These are phyloP conservation scores for Mythimna impura DNA, from an alignment of 2,888 invertebrate species.

Conservation along the genomic window DNA sequence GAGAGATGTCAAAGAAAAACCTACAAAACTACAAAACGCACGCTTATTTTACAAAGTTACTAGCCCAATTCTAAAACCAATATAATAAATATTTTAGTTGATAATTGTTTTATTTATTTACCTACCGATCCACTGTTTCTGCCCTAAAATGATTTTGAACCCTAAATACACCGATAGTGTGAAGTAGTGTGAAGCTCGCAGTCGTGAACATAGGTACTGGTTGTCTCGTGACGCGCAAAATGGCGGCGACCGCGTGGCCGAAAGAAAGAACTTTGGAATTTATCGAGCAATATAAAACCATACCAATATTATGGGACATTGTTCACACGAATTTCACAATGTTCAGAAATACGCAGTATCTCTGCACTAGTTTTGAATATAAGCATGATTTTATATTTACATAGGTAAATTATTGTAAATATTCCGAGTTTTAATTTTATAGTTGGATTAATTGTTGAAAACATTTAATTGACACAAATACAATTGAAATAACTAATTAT, in stretches of 20 bases:
- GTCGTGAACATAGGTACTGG: slow-evolving; percentile 50
- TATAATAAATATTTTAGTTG: slow-evolving; percentile 58
- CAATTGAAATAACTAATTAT: slow-evolving; percentile 53
- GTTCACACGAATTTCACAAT: slow-evolving; percentile 64
- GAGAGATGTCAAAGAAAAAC: slow-evolving; percentile 51
- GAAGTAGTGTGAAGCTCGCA: slow-evolving; percentile 60
- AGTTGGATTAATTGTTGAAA: slow-evolving; percentile 59
- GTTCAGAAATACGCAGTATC: slow-evolving; percentile 60
- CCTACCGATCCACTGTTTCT: slow-evolving; percentile 60
- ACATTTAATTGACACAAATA: slow-evolving; percentile 60
- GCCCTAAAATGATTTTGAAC: slow-evolving; percentile 59
- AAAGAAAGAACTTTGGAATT: slow-evolving; percentile 68
- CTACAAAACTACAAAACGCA: slow-evolving; percentile 55
- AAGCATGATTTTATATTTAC: slow-evolving; percentile 56
- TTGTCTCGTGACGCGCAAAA: slow-evolving; percentile 64
- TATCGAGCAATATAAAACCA: slow-evolving; percentile 66
- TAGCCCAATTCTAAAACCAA: slow-evolving; percentile 57
- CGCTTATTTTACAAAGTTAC: slow-evolving; percentile 57
- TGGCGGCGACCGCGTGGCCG: slow-evolving; percentile 66
- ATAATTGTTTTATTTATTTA: slow-evolving; percentile 61
- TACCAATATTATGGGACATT: slow-evolving; percentile 67
- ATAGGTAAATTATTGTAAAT: slow-evolving; percentile 50
- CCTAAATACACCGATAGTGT: slow-evolving; percentile 53
- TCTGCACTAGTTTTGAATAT: slow-evolving; percentile 60
- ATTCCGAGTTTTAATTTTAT: slow-evolving; percentile 54